Conservation (phyloP, 2,797 vertebrate species). For the Acrossocheilus wenchowensis region DNA sequence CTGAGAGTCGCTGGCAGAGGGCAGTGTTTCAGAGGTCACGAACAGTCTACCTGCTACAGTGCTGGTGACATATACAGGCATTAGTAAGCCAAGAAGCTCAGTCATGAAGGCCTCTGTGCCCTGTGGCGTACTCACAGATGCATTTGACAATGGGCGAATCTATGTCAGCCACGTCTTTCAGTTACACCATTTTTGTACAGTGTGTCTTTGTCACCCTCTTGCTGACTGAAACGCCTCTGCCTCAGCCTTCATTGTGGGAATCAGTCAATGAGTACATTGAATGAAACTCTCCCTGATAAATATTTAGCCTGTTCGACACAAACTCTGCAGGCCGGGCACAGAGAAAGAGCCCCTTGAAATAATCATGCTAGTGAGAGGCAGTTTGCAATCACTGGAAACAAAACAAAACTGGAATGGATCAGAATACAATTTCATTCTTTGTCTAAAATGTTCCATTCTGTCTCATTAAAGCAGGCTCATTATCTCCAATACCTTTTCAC, state of each 20-base stretch:
- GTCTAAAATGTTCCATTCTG: not conserved
- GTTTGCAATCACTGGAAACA: not conserved
- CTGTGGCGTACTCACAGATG: not conserved
- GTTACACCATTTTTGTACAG: not conserved
- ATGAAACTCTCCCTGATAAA: conserved; percentile 42
- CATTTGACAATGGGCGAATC: conserved; percentile 5
- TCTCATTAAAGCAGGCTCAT: not conserved
- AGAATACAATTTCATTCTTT: not conserved
- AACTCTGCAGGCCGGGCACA: not conserved
- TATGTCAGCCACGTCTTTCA: conserved; percentile 29
- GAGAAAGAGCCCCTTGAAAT: conserved; percentile 20
- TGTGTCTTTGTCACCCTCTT: conserved; percentile 49
- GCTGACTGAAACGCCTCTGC: conserved; percentile 40
- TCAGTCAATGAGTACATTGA: conserved; percentile 52
- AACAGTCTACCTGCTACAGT: conserved; percentile 11
- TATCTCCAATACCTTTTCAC: too few relatives aligned
- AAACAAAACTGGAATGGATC: not conserved
- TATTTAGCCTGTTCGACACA: conserved; percentile 40
- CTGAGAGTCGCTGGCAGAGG: conserved; percentile 71
- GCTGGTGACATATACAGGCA: not conserved
- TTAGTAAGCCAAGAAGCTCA: conserved; percentile 10
- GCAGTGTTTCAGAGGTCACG: conserved; percentile 71
- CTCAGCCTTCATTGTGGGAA: conserved; percentile 38
- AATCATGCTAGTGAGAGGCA: conserved; percentile 14
- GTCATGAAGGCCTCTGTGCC: not conserved